Evolutionary conservation across 1,140 invertebrate species (phyloP), one percentile per base, ranked within the genome.

Genomic region (Tachypleus tridentatus): DNA sequence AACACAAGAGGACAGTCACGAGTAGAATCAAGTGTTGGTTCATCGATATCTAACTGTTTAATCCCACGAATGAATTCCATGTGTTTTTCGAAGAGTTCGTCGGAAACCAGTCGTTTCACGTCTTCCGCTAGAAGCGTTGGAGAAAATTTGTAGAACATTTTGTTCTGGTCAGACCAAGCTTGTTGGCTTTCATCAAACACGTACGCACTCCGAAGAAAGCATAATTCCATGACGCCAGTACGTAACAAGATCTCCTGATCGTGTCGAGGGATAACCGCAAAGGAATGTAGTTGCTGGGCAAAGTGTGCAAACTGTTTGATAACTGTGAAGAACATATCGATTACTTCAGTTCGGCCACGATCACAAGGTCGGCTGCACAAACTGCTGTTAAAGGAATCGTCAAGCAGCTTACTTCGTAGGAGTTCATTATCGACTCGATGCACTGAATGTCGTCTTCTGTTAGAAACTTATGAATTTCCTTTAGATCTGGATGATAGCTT

Each of bases 181-280:
- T 69, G 54, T 51, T 74, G 69, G 50, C 70, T 72, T 49, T 71
- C 68, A 62, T 76, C 74, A 57, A 71, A 77, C 48, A 68, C 67
- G 49, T 72, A 67, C 1, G 75, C 70, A 73, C 78, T 63, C 29
- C 79, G 73, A n/a, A 82, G 73, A 69, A 82, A 78, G 67, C 80
- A 77, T 73, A 82, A 72, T 71, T 82, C 81, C 59, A 82, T 76
- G 60, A 79, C 77, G 54, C 78, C 77, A 51, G 76, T 77, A 62
- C 80, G 75, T 52, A 82, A 70, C 10, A 82, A 71, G n/a, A 75
- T 75, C 62, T 77, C 77, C 71, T 81, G 79, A 68, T 81, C 80
- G 3, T 69, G 68, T 62, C 76, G 72, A 7, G 73, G 74, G 6
- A 82, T 72, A 5, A 72, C 71, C 57, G 74, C 74, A 70, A 81